Percentiles rank a stretch among this genome's conserved stretches.
phyloP scores from a whole-genome alignment of 2,797 vertebrate genomes.

The Sebastes nivosus region DNA sequence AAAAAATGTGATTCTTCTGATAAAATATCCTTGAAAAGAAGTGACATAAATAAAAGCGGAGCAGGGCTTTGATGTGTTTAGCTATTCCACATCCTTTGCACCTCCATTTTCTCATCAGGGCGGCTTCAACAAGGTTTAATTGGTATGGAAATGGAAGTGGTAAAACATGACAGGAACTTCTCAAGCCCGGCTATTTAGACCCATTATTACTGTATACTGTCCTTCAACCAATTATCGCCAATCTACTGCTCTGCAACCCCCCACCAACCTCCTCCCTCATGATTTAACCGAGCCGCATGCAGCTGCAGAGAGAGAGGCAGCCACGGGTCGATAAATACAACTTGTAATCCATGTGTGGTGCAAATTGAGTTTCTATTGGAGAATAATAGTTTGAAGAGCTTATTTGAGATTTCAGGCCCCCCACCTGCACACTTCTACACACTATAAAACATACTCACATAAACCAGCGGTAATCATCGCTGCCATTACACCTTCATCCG shows the following conservation, averaged over 20 bases:
- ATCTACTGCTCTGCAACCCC: conserved; percentile 66
- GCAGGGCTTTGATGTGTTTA: conserved; percentile 45
- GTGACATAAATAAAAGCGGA: conserved; percentile 15
- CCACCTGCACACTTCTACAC: background rate
- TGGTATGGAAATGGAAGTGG: conserved; percentile 77
- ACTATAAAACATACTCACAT: conserved; percentile 9
- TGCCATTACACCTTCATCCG: background rate
- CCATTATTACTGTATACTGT: conserved; percentile 76
- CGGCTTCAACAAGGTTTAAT: conserved; percentile 78
- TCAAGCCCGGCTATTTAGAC: conserved; percentile 64
- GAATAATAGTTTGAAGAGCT: conserved; percentile 50
- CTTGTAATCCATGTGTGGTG: conserved; percentile 64
- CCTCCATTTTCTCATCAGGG: conserved; percentile 67
- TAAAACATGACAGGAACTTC: conserved; percentile 74
- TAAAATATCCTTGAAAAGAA: conserved; percentile 12
- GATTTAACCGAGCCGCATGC: conserved; percentile 58
- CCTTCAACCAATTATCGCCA: conserved; percentile 81
- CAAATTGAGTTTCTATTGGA: conserved; percentile 74
- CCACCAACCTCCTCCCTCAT: conserved; percentile 63
- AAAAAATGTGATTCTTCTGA: background rate
- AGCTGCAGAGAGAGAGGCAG: conserved; percentile 55
- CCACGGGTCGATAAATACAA: conserved; percentile 65
- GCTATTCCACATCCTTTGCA: conserved; percentile 67
- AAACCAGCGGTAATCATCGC: background rate
- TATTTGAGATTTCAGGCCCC: conserved; percentile 44